A percentile compares a stretch with the other conserved stretches of the same genome.
These are phyloP conservation scores for Tupaia tana DNA, from an alignment of 2,113 vertebrate species.

Conservation along the genomic window DNA sequence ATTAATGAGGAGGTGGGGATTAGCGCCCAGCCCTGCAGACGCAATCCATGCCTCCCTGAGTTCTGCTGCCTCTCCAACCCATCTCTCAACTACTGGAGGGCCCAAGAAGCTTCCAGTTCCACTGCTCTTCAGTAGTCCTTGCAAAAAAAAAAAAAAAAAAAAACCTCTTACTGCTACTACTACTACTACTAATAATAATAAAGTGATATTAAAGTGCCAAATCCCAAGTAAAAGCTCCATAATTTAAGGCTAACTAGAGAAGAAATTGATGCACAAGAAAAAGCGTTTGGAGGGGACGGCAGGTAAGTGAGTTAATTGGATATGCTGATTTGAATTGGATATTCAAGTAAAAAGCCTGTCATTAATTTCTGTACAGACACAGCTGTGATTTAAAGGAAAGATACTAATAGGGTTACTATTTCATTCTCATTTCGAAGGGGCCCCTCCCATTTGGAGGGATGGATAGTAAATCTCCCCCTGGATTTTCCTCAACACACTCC, in stretches of 20 bases:
- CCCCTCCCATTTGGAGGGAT: neutral
- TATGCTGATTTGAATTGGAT: constrained; percentile 82
- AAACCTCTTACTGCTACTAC: too few relatives aligned
- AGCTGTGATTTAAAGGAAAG: constrained; percentile 81
- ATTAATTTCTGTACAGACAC: constrained; percentile 80
- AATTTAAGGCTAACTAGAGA: constrained; percentile 69
- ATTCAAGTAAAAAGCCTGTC: constrained; percentile 80
- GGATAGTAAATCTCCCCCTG: neutral
- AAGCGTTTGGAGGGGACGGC: constrained; percentile 70
- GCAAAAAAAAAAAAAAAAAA: neutral
- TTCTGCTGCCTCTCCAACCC: neutral
- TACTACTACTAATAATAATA: neutral
- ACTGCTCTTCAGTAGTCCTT: neutral
- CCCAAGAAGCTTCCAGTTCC: neutral
- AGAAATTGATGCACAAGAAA: constrained; percentile 64
- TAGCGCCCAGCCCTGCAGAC: constrained; percentile 3
- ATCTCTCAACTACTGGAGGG: neutral
- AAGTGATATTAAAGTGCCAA: neutral
- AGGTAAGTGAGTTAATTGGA: constrained; percentile 86
- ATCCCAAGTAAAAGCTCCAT: neutral
- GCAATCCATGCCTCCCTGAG: neutral
- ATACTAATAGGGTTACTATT: constrained; percentile 74
- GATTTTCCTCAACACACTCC: neutral
- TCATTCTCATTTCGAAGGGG: constrained; percentile 71
- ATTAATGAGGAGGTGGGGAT: constrained; percentile 35